Base-by-base conservation (phyloP, 2,797 vertebrate genomes). In the Phataginus tetradactyla region DNA sequence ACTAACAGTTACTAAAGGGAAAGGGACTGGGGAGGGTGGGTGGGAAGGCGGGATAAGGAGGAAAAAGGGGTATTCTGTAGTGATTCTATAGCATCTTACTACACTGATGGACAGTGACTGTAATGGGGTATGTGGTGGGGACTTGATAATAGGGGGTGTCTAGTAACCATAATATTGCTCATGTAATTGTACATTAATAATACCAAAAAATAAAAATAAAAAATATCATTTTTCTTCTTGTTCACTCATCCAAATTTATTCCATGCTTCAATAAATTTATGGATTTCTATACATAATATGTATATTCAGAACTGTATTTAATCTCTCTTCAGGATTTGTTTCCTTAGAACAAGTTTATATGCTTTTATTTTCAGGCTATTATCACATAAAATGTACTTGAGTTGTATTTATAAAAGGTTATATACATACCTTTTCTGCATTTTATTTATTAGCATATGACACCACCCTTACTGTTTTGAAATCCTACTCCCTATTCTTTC, bases 311-410 rank as follows among this genome's bases (percentile, higher is more conserved):
- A 79, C 34, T 74, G 86, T 32, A 49, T 37, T 68, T 61, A 68
- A 59, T 90, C 90, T 92, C 79, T 85, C 59, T 89, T 94, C 18
- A 51, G 75, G 51, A 90, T 90, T 49, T 94, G 55, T 83, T 87
- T 78, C 37, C 53, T 61, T 39, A 51, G 51, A 86, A 80, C 14
- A 79, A 88, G 85, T 45, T 66, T 83, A 87, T 53, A 5, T 63
- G 61, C 32, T 86, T 77, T 59, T 80, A 13, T 20, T 92, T 37
- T 95, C 20, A 83, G 55, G 39, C 21, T 94, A 45, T 85, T 57
- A 61, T 92, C 66, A 87, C 12, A 64, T 7, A 85, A 27, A 86
- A 71, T 81, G 29, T 83, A 78, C 71, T 75, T 96, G 27, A 85
- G n/a, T 63, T 37, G 7, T 83, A 90, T 45, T 57, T 93, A 66